phyloP scores from a whole-genome alignment of 2,113 vertebrate genomes.

The Varanus salvator region DNA sequence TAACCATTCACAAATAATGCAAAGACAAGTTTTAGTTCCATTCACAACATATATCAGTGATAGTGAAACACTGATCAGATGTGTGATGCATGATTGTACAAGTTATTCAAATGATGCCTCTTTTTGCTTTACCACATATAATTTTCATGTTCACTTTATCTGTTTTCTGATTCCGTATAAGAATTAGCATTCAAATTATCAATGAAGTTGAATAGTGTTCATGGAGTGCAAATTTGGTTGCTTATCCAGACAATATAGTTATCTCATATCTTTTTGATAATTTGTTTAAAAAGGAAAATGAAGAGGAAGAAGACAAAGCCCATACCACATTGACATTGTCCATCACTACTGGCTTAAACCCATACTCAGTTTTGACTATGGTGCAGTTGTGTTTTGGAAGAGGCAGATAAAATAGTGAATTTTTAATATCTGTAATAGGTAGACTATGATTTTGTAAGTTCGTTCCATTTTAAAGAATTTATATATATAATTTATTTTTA shows the following conservation, averaged over 20 bases:
- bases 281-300: neutral
- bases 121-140: neutral
- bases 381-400: slow-evolving; percentile 58
- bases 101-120: neutral
- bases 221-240: neutral
- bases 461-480: neutral
- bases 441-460: neutral
- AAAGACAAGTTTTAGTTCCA: too few species aligned
- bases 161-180: neutral
- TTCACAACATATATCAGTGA: neutral
- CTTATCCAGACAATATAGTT: neutral
- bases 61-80: neutral
- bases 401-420: slow-evolving; percentile 55
- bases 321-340: neutral
- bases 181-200: too few species aligned
- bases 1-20: too few species aligned
- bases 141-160: neutral
- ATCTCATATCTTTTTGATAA: neutral
- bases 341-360: neutral
- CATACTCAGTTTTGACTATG: slow-evolving; percentile 39
- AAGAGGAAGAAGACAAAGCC: too few species aligned
- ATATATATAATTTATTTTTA: neutral
- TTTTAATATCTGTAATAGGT: slow-evolving; percentile 29
- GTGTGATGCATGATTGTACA: neutral
- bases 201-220: neutral